phyloP scores from a whole-genome alignment of 2,113 vertebrate genomes.

The Pterophyllum scalare region DNA sequence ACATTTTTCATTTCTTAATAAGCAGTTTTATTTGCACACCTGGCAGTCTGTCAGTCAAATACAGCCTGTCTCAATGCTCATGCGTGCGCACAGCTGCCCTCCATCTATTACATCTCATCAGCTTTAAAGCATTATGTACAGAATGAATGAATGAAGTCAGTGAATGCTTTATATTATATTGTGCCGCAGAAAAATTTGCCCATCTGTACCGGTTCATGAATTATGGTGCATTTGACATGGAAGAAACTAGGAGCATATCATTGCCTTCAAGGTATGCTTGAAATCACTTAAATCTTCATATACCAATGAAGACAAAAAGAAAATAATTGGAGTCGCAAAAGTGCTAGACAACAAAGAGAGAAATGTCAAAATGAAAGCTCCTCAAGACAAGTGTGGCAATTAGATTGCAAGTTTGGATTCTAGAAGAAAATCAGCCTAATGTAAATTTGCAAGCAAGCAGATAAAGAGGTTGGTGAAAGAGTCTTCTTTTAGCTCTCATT shows the following conservation, averaged over 20 bases:
- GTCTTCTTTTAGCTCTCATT: conserved; percentile 32
- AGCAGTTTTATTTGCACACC: conserved; percentile 29
- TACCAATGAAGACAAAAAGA: conserved; percentile 29
- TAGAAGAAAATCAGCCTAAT: conserved; percentile 1
- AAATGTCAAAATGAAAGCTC: conserved; percentile 11
- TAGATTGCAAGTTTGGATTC: conserved; percentile 28
- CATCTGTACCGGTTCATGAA: conserved; percentile 5
- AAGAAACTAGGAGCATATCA: conserved; percentile 16
- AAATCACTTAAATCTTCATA: conserved; percentile 26
- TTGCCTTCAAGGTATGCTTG: conserved; percentile 7
- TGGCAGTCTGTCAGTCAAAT: conserved; percentile 23
- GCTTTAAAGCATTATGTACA: conserved; percentile 33
- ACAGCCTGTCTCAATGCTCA: conserved; percentile 2
- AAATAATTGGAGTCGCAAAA: conserved; percentile 19
- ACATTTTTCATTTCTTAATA: conserved; percentile 5
- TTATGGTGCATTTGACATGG: conserved; percentile 14
- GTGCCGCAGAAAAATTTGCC: not conserved
- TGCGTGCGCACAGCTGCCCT: conserved; percentile 19
- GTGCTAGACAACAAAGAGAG: not conserved
- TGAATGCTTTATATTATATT: not conserved
- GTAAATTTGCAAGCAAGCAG: conserved; percentile 5
- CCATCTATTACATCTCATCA: conserved; percentile 10
- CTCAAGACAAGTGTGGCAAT: conserved; percentile 29
- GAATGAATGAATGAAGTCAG: not conserved
- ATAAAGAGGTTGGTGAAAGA: conserved; percentile 38